phyloP scores from a whole-genome alignment of 2,888 invertebrate genomes.

The Catotricha subobsoleta region DNA sequence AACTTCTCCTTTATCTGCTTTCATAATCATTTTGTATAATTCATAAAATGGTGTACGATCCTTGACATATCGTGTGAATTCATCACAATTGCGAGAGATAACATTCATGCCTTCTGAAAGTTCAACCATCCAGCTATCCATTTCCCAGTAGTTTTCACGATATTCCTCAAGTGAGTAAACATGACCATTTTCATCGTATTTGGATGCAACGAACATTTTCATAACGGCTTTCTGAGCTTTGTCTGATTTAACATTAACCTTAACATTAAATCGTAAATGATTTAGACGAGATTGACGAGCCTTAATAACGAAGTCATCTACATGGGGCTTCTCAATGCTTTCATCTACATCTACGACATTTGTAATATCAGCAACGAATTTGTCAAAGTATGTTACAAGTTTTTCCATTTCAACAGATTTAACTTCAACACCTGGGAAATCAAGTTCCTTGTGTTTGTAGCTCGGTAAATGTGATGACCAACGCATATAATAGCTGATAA shows the following conservation, averaged over 20 bases:
- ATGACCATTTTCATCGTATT: constrained; percentile 39
- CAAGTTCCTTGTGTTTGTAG: constrained; percentile 42
- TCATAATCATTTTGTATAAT: constrained; percentile 31
- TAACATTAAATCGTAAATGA: constrained; percentile 44
- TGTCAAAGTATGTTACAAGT: constrained; percentile 49
- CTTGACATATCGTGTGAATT: constrained; percentile 45
- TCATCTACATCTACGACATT: constrained; percentile 24
- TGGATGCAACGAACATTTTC: constrained; percentile 52
- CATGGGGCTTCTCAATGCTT: constrained; percentile 19
- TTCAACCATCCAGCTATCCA: constrained; percentile 45
- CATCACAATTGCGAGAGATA: constrained; percentile 39
- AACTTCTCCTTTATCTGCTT: constrained; percentile 31
- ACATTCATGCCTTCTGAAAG: constrained; percentile 36
- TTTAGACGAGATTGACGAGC: constrained; percentile 44
- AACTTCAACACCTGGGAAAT: constrained; percentile 44
- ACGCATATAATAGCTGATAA: constrained; percentile 38
- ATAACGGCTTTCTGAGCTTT: constrained; percentile 42
- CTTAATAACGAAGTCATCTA: constrained; percentile 31
- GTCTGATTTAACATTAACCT: constrained; percentile 37
- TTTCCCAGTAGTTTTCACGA: constrained; percentile 45
- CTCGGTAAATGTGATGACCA: constrained; percentile 32
- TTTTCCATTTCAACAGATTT: constrained; percentile 43
- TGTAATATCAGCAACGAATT: constrained; percentile 42
- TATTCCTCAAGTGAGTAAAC: constrained; percentile 37
- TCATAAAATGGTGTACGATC: constrained; percentile 36